phyloP scores from a whole-genome alignment of 2,797 vertebrate species.

The Gila robusta region DNA sequence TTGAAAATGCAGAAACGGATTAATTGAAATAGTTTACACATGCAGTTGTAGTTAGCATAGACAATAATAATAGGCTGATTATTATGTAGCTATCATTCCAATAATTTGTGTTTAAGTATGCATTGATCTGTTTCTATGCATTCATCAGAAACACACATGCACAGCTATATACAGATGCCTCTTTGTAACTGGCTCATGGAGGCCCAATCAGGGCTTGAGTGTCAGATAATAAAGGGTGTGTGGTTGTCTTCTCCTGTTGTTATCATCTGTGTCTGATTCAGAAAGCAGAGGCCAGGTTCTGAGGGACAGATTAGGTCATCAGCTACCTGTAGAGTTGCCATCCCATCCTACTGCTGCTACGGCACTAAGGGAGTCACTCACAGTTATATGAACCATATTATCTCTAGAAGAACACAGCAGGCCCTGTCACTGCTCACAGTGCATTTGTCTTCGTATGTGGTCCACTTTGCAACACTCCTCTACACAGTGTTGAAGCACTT shows the following conservation, averaged over 20 bases:
- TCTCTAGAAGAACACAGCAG: constrained; percentile 59
- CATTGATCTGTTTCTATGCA: background rate
- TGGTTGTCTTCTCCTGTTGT: constrained; percentile 57
- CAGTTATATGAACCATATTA: constrained; percentile 60
- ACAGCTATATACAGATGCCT: background rate
- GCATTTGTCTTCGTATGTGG: constrained; percentile 62
- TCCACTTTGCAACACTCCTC: constrained; percentile 40
- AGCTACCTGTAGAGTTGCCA: constrained; percentile 55
- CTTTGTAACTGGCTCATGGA: constrained; percentile 22
- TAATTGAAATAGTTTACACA: background rate
- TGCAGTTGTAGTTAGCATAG: background rate
- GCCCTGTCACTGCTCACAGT: constrained; percentile 45
- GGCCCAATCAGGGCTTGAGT: constrained; percentile 42
- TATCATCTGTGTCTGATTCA: constrained; percentile 59
- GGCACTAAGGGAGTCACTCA: constrained; percentile 55
- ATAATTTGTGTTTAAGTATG: background rate
- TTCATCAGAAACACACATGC: background rate
- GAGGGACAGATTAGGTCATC: constrained; percentile 64
- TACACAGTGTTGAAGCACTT: constrained; percentile 37
- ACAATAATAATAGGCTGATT: background rate
- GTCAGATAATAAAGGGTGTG: constrained; percentile 59
- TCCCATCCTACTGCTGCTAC: constrained; percentile 45
- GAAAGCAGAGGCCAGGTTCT: constrained; percentile 47
- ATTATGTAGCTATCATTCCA: background rate
- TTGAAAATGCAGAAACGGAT: background rate